phyloP scores from a whole-genome alignment of 2,888 invertebrate genomes.

The Parnassius glacialis region DNA sequence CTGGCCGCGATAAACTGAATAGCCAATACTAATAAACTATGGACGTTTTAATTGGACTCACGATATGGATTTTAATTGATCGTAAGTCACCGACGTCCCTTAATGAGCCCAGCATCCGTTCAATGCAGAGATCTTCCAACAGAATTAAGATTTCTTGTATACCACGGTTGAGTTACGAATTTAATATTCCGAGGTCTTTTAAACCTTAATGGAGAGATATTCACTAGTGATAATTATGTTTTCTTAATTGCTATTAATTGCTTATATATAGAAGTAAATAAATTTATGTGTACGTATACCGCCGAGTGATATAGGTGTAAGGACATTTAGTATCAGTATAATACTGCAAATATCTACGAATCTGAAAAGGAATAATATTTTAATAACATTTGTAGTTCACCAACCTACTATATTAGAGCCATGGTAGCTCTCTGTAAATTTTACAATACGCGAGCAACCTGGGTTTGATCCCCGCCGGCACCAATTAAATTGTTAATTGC shows the following conservation, averaged over 20 bases:
- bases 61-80: conserved; percentile 75
- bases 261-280: no score
- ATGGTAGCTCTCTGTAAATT: no score
- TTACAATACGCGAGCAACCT: no score
- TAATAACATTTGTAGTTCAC: no score
- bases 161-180: conserved; percentile 28
- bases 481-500: no score
- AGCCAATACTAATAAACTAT: conserved; percentile 65
- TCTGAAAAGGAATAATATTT: no score
- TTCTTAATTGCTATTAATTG: conserved; percentile 19
- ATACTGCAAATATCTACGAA: no score
- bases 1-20: conserved; percentile 51
- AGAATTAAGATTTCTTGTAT: conserved; percentile 47
- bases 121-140: conserved; percentile 46
- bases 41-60: conserved; percentile 68
- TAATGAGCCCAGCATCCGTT: conserved; percentile 53
- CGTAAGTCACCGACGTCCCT: conserved; percentile 58
- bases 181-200: background rate
- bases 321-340: no score
- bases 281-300: no score
- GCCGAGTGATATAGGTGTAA: no score
- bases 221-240: conserved; percentile 1
- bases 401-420: no score
- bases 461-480: no score
- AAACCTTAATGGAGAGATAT: conserved; percentile 19